These are phyloP conservation scores for Pollimyrus isidori DNA, from an alignment of 2,113 vertebrate species.

Conservation along the genomic window DNA sequence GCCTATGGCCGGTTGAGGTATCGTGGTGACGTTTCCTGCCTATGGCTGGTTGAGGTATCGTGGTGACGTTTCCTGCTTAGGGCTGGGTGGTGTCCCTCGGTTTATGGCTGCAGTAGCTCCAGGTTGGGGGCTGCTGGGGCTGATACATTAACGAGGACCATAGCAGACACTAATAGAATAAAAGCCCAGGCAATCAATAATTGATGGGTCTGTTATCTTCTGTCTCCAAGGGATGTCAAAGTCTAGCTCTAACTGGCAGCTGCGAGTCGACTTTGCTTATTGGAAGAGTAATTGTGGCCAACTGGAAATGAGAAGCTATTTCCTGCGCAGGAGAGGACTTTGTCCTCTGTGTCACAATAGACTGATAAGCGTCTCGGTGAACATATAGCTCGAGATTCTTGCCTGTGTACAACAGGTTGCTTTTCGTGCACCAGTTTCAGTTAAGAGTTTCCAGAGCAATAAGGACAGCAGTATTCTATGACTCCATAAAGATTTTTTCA, in stretches of 20 bases:
- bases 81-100: not conserved
- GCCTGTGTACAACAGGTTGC: not conserved
- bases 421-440: not conserved
- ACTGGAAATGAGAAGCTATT: not conserved
- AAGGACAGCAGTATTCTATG: not conserved
- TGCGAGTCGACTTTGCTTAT: not conserved
- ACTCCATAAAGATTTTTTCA: not conserved
- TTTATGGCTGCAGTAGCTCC: not conserved
- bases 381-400: not conserved
- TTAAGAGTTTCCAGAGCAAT: not conserved
- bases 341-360: not conserved
- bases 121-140: not conserved
- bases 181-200: conserved; percentile 30
- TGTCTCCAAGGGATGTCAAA: not conserved
- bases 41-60: not conserved
- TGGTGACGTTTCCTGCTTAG: not conserved
- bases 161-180: conserved; percentile 23
- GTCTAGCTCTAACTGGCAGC: not conserved
- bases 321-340: not conserved
- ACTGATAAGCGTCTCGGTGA: not conserved
- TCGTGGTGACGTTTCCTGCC: too few species aligned
- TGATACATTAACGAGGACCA: conserved; percentile 10
- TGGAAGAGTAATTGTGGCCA: not conserved
- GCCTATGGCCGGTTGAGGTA: too few species aligned
- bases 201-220: conserved; percentile 20